Conservation (phyloP, 2,113 vertebrate genomes). For the Strix uralensis region DNA sequence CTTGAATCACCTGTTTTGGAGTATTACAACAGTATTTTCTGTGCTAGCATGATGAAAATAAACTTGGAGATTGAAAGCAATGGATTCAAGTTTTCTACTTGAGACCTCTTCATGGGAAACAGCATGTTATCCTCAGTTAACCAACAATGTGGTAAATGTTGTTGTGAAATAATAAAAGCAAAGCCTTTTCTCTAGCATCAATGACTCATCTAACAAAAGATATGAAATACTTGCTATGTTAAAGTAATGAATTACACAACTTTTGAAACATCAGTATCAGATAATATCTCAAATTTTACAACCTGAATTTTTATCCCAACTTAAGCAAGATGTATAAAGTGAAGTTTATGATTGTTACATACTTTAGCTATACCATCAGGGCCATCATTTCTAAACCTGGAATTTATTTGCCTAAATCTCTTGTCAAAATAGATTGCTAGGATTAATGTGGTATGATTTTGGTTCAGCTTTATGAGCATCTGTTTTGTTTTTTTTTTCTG, state of each 20-base stretch:
- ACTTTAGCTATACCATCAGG: neutral
- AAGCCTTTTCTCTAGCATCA: neutral
- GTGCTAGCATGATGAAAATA: neutral
- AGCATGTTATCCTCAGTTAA: neutral
- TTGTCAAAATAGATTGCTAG: neutral
- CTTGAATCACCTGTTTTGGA: neutral
- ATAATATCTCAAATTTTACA: neutral
- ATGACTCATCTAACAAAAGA: neutral
- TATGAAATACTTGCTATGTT: neutral
- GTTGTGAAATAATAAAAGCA: neutral
- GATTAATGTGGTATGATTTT: neutral
- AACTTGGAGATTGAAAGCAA: neutral
- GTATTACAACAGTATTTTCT: neutral
- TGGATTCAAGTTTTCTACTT: neutral
- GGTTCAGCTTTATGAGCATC: neutral
- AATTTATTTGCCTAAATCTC: neutral
- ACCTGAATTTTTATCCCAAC: neutral
- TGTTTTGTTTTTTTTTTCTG: neutral
- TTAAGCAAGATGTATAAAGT: neutral
- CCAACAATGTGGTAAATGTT: neutral
- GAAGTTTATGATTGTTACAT: neutral
- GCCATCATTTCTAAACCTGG: neutral
- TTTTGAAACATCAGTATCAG: neutral
- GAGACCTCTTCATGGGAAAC: neutral
- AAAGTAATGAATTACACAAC: neutral